A percentile compares a stretch with the other conserved stretches of the same genome.
phyloP scores from a whole-genome alignment of 2,797 vertebrate species.

The Taeniopygia guttata region DNA sequence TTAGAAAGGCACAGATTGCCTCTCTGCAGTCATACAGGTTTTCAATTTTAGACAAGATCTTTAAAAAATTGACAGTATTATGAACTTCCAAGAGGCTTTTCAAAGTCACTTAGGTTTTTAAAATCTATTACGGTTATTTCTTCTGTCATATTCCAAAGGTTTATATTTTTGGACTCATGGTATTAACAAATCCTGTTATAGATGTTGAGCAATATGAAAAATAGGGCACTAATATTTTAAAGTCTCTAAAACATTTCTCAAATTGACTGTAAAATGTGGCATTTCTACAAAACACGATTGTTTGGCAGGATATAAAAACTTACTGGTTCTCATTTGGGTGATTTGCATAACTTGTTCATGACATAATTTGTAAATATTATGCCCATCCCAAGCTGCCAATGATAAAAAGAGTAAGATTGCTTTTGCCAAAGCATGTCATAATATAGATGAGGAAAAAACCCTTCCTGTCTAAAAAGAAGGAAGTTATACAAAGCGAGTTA shows the following conservation, averaged over 20 bases:
- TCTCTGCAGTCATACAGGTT: constrained; percentile 27
- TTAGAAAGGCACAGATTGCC: constrained; percentile 42
- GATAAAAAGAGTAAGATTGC: constrained; percentile 37
- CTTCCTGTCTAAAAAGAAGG: background rate
- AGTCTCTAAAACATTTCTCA: constrained; percentile 49
- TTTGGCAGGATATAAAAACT: constrained; percentile 60
- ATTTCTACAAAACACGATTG: constrained; percentile 8
- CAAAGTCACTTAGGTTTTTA: constrained; percentile 48
- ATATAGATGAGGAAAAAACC: background rate
- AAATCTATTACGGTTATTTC: constrained; percentile 21
- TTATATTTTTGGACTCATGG: background rate
- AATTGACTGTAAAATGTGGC: constrained; percentile 63
- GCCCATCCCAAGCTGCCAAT: constrained; percentile 37
- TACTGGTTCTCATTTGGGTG: constrained; percentile 56
- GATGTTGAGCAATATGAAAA: constrained; percentile 41
- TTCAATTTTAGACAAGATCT: constrained; percentile 66
- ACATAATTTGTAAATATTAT: constrained; percentile 64
- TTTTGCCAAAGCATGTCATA: constrained; percentile 24
- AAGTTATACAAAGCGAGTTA: background rate
- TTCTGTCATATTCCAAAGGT: background rate
- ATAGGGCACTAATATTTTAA: constrained; percentile 52
- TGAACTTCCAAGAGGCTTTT: constrained; percentile 48
- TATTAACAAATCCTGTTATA: constrained; percentile 8
- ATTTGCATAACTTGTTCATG: constrained; percentile 62
- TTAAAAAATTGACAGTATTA: constrained; percentile 42